A percentile compares a stretch with the other conserved stretches of the same genome.
Evolutionary conservation across 1,140 invertebrate genomes (phyloP).

Genomic region (Pinna nobilis): DNA sequence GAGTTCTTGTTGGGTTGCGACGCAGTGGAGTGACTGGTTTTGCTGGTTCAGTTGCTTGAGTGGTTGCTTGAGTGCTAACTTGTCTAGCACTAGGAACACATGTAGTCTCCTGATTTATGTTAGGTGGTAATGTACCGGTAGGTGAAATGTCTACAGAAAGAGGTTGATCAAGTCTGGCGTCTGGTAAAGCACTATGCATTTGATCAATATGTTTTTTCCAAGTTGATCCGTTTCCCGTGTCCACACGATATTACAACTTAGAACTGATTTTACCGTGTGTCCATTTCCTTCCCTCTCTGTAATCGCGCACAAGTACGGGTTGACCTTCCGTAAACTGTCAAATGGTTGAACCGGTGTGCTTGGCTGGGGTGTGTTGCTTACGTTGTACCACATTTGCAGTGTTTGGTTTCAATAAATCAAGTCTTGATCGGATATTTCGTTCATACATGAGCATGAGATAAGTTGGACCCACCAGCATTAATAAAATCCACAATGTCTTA

Average conservation of each 20-base stretch:
- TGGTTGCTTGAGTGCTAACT: background rate
- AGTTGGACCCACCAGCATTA: background rate
- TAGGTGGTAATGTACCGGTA: background rate
- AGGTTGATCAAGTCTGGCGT: background rate
- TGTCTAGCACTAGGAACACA: background rate
- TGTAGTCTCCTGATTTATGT: background rate
- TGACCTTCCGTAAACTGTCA: background rate
- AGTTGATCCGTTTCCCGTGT: background rate
- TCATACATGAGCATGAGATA: conserved; percentile 21
- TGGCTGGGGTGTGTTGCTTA: background rate
- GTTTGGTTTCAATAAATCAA: conserved; percentile 28
- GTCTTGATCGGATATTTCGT: conserved; percentile 5
- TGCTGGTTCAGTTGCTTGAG: background rate
- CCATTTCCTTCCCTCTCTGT: background rate
- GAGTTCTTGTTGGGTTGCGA: background rate
- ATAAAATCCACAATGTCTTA: conserved; percentile 22
- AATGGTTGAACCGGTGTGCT: background rate
- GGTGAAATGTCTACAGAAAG: background rate
- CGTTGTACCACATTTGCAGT: background rate
- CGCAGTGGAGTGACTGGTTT: background rate
- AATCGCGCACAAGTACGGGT: background rate
- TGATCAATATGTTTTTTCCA: conserved; percentile 24
- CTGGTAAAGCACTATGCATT: conserved; percentile 1
- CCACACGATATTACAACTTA: conserved; percentile 2
- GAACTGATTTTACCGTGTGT: background rate